Evolutionary conservation across 1,140 invertebrate genomes (phyloP).

Genomic region (Rhagoletis zephyria): DNA sequence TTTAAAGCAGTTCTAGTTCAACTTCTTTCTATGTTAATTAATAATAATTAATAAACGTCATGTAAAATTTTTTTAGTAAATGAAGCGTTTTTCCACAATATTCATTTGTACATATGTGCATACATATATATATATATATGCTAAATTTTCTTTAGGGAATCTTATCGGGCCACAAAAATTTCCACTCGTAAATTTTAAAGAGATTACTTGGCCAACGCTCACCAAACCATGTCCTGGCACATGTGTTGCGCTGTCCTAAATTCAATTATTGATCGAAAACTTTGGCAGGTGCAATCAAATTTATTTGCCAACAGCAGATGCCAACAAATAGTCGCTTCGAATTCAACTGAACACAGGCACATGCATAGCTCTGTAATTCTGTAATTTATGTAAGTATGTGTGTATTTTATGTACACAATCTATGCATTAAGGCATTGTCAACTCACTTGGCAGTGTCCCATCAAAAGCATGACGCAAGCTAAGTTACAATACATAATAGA

Average conservation of each 20-base stretch:
- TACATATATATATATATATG: too few species aligned
- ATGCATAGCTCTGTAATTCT: too few species aligned
- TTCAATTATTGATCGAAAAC: slow-evolving; percentile 37
- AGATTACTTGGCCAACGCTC: background rate
- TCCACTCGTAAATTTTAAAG: background rate
- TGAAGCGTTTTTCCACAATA: too few species aligned
- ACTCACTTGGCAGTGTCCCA: background rate
- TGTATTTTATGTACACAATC: background rate
- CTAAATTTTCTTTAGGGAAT: too few species aligned
- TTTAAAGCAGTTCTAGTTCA: too few species aligned
- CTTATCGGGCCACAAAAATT: background rate
- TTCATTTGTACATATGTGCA: too few species aligned
- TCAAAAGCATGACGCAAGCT: background rate
- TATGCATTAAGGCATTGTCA: background rate
- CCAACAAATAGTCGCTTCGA: background rate
- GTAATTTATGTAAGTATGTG: too few species aligned
- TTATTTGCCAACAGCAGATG: slow-evolving; percentile 23
- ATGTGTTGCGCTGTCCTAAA: background rate
- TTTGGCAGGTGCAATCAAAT: slow-evolving; percentile 6
- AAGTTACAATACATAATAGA: slow-evolving; percentile 1
- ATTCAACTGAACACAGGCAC: background rate
- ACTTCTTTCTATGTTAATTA: too few species aligned
- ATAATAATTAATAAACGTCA: too few species aligned
- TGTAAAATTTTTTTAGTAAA: too few species aligned
- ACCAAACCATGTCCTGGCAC: background rate